phyloP scores from a whole-genome alignment of 2,797 vertebrate species.

The Glyptemys insculpta region DNA sequence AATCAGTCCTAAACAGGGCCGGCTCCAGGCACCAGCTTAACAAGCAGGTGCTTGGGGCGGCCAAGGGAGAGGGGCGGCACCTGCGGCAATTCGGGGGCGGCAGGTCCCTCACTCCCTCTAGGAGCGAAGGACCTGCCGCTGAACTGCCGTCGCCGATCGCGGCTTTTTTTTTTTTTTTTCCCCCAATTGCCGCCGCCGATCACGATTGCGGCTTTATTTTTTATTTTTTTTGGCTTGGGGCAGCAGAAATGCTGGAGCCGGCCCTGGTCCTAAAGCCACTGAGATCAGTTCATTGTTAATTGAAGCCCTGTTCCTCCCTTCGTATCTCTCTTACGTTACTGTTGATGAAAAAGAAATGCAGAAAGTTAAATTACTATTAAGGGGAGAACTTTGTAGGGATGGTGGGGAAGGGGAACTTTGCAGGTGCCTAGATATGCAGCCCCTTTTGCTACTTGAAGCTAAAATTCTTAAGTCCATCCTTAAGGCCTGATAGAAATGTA shows the following conservation, averaged over 20 bases:
- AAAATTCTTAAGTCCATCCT: not conserved
- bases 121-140: no score
- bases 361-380: not conserved
- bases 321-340: not conserved
- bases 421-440: not conserved
- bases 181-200: no score
- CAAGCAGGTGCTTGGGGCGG: no score
- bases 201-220: no score
- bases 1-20: not conserved
- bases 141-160: no score
- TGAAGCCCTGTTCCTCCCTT: not conserved
- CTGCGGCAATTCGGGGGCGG: no score
- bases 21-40: no score
- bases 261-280: not conserved
- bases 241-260: no score
- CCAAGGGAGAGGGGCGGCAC: no score
- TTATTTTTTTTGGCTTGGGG: no score
- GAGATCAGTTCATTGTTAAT: not conserved
- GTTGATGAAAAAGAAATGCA: not conserved
- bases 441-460: not conserved
- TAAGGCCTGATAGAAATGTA: not conserved
- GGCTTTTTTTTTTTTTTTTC: no score
- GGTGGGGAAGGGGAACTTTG: not conserved
- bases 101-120: no score
- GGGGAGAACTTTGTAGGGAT: not conserved